A percentile compares a stretch with the other conserved stretches of the same genome.
These are phyloP conservation scores for Drosophila oshimai DNA, from an alignment of 1,140 invertebrate genomes.

Conservation along the genomic window DNA sequence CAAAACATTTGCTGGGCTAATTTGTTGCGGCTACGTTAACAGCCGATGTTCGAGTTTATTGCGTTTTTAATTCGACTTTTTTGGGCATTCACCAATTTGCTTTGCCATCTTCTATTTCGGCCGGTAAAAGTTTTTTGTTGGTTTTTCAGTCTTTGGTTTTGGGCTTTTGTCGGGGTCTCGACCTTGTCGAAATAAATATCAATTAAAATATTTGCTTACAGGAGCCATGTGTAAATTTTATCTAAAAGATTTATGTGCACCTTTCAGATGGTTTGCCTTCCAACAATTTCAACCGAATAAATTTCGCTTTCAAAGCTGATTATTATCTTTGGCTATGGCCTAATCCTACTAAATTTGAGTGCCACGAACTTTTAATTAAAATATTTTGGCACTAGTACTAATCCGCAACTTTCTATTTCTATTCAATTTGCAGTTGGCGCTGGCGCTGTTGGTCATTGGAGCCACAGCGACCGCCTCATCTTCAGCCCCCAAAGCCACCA, in stretches of 20 bases:
- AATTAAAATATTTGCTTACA: constrained; percentile 49
- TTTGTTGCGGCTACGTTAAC: constrained; percentile 35
- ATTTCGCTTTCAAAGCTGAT: constrained; percentile 18
- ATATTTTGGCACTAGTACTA: constrained; percentile 19
- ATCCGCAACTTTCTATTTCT: constrained; percentile 41
- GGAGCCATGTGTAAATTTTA: constrained; percentile 23
- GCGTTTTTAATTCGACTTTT: constrained; percentile 66
- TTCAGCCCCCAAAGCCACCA: neutral
- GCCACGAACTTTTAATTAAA: constrained; percentile 37
- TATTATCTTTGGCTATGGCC: constrained; percentile 7
- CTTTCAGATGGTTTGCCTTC: constrained; percentile 4
- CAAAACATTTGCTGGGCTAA: constrained; percentile 56
- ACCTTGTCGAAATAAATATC: constrained; percentile 46
- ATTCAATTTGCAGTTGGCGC: constrained; percentile 53
- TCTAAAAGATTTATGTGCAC: constrained; percentile 17
- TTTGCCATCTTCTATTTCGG: constrained; percentile 37
- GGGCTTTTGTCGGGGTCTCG: constrained; percentile 31
- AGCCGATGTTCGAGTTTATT: constrained; percentile 39
- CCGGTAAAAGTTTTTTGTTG: constrained; percentile 63
- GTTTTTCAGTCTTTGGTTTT: constrained; percentile 4
- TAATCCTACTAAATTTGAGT: constrained; percentile 6
- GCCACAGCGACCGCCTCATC: constrained; percentile 21
- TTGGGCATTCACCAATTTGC: constrained; percentile 69
- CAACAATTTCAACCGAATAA: constrained; percentile 4
- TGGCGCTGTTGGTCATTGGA: constrained; percentile 53